Evolutionary conservation across 64 coral and sea anemone species (phyloP).

Genomic region (Pocillopora verrucosa): DNA sequence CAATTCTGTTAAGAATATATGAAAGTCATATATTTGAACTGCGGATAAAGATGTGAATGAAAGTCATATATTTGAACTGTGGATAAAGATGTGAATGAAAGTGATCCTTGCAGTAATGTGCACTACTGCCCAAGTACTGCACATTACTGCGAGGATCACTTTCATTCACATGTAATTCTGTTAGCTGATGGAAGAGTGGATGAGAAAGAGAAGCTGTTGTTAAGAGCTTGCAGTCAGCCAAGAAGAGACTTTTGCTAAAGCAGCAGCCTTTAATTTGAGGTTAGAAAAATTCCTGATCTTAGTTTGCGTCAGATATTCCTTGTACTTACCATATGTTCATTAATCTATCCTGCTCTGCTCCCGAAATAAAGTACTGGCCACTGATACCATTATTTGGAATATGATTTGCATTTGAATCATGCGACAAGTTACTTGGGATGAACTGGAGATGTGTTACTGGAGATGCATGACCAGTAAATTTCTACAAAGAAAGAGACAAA

Average conservation of each 20-base stretch:
- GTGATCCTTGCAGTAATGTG: too few relatives aligned
- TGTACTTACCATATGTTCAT: constrained; percentile 86
- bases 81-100: too few relatives aligned
- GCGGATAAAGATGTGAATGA: too few relatives aligned
- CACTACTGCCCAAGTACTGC: too few relatives aligned
- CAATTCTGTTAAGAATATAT: too few relatives aligned
- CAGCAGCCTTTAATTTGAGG: too few relatives aligned
- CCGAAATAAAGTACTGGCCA: constrained; percentile 92
- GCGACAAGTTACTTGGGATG: constrained; percentile 58
- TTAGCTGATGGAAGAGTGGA: neutral
- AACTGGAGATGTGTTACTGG: constrained; percentile 73
- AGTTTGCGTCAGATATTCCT: neutral
- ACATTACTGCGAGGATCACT: too few relatives aligned
- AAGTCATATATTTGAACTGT: too few relatives aligned
- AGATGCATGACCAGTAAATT: constrained; percentile 95
- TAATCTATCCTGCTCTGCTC: constrained; percentile 84
- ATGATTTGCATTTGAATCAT: constrained; percentile 69
- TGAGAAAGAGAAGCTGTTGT: too few relatives aligned
- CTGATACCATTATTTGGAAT: constrained; percentile 61
- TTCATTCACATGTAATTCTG: neutral
- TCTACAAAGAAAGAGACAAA: constrained; percentile 51
- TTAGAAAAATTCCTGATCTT: neutral
- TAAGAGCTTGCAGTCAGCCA: too few relatives aligned
- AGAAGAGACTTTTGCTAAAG: too few relatives aligned
- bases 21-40: too few relatives aligned